Conservation (phyloP, 2,888 invertebrate species). For the Gisinianus flammeolus region DNA sequence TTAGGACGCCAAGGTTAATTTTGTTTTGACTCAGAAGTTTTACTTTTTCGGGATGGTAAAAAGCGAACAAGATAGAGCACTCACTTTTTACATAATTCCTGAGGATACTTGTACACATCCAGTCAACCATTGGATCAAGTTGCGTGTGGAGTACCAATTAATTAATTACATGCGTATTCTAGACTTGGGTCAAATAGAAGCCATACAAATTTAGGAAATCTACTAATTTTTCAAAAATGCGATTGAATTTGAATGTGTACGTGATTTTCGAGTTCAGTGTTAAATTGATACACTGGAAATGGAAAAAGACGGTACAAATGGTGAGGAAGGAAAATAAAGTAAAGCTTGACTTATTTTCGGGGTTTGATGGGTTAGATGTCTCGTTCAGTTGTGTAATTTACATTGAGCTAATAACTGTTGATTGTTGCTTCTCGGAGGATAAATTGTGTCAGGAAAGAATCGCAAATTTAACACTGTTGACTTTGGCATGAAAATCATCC, state of each 20-base stretch:
- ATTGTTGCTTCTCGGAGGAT: neutral
- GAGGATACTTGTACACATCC: too few species aligned
- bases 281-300: neutral
- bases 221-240: too few species aligned
- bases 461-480: neutral
- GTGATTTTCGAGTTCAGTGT: too few species aligned
- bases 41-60: too few species aligned
- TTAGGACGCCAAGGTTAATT: neutral
- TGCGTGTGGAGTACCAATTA: too few species aligned
- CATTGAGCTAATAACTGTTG: neutral
- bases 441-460: conserved; percentile 1
- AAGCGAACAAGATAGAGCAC: too few species aligned
- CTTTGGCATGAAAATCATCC: neutral
- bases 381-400: neutral
- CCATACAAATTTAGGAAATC: too few species aligned
- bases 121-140: too few species aligned
- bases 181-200: too few species aligned
- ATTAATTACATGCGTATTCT: too few species aligned
- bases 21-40: conserved; percentile 1
- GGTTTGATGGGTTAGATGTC: neutral
- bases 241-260: too few species aligned
- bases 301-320: neutral
- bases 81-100: too few species aligned
- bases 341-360: neutral
- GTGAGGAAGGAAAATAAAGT: neutral